Base-by-base conservation (phyloP, 2,113 vertebrate genomes). In the Cavia porcellus region DNA sequence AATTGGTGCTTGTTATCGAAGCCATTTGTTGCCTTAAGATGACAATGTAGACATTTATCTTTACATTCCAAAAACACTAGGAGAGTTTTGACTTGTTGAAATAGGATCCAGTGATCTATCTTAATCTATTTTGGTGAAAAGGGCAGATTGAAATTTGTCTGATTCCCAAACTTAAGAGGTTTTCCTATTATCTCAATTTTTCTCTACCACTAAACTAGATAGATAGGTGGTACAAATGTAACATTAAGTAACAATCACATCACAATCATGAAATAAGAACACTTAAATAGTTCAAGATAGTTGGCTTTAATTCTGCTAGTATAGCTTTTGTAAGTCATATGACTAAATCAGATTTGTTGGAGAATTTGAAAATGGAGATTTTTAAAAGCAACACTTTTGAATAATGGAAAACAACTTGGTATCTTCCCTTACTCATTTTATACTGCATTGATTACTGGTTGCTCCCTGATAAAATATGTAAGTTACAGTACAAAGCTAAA, bases 61-160 rank as follows among this genome's bases (percentile, higher is more conserved):
- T 92, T 81, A 15, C 68, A 66, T 81, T 61, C n/a, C 15, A 72
- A 38, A 93, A 61, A 74, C 57, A 47, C 7, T 45, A 38, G 12
- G 25, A 74, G 17, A 88, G 19, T 94, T 92, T 87, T 59, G 55
- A 94, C 64, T 84, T 79, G 5, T 92, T 66, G 66, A 94, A 92
- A 52, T 52, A 72, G n/a, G 89, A n/a, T 32, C 88, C 75, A 74
- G 12, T 72, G 35, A 22, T 59, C 42, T 57, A 35, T 90, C 15
- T 24, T 89, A 59, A 19, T 84, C 5, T 66, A 74, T 74, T 92
- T 47, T 30, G 30, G 57, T 80, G n/a, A 88, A 52, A 59, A 20
- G 7, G 30, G 11, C 28, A 84, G 77, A 83, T 42, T 59, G 9
- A 92, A 84, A 82, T 61, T 74, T 45, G 19, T 96, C 62, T 77